Percentiles rank a stretch among this genome's conserved stretches.
Evolutionary conservation across 2,797 vertebrate genomes (phyloP).

Genomic region (Falco concolor): DNA sequence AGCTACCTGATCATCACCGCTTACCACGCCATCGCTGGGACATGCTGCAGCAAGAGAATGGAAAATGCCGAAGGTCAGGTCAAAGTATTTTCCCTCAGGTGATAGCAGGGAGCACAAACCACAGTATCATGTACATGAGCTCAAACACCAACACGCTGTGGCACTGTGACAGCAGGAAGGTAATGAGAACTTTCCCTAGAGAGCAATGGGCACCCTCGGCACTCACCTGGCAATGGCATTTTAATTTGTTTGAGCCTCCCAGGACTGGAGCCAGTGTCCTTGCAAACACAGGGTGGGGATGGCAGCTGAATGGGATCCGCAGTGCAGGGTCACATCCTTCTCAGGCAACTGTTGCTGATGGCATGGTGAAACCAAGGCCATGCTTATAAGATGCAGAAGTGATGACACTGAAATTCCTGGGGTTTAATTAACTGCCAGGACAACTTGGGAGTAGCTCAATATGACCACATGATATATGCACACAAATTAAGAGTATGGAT

Average conservation of each 20-base stretch:
- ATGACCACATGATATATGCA: too few relatives aligned
- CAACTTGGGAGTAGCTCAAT: neutral
- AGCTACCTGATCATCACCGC: neutral
- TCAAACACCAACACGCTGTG: neutral
- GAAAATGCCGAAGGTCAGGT: neutral
- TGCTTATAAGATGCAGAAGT: neutral
- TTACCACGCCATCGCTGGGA: neutral
- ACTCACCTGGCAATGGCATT: neutral
- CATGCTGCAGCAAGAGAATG: neutral
- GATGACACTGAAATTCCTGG: neutral
- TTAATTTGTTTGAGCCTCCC: fast-evolving
- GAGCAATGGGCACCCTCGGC: neutral
- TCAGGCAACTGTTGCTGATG: neutral
- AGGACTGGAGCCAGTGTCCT: neutral
- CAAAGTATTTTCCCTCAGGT: neutral
- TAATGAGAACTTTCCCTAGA: neutral
- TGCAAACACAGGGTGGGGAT: neutral
- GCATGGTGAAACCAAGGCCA: neutral
- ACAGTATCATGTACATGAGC: neutral
- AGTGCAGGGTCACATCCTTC: neutral
- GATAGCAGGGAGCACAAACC: neutral
- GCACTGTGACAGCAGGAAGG: neutral
- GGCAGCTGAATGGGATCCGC: fast-evolving
- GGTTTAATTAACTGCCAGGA: neutral
- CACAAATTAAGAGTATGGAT: neutral